Conservation (phyloP, 2,888 invertebrate genomes). For the Antheraea yamamai region DNA sequence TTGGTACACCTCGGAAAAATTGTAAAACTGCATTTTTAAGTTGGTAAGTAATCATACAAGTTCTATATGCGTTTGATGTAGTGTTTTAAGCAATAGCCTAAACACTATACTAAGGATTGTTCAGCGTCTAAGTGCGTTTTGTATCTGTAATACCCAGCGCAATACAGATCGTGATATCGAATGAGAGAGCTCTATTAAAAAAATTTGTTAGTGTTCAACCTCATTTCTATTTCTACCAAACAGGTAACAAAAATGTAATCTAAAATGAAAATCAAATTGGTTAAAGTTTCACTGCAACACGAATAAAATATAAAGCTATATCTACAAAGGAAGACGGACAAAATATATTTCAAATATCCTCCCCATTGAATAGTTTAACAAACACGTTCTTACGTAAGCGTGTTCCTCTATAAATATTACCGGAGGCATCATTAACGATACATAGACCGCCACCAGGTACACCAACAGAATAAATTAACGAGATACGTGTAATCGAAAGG, state of each 20-base stretch:
- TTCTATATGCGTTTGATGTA: too few relatives aligned
- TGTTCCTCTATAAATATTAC: constrained; percentile 4
- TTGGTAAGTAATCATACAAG: too few relatives aligned
- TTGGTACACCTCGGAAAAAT: too few relatives aligned
- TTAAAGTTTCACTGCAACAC: not conserved
- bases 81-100: too few relatives aligned
- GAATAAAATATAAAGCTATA: not conserved
- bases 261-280: not conserved
- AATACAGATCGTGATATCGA: too few relatives aligned
- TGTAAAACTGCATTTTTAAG: too few relatives aligned
- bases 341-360: not conserved
- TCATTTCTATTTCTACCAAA: not conserved
- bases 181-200: too few relatives aligned
- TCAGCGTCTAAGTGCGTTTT: too few relatives aligned
- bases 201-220: not conserved
- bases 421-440: constrained; percentile 15
- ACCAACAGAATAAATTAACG: constrained; percentile 12
- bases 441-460: constrained; percentile 3
- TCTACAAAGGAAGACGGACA: not conserved
- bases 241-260: not conserved
- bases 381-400: constrained; percentile 10
- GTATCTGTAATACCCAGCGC: too few relatives aligned
- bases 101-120: too few relatives aligned
- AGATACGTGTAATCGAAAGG: constrained; percentile 15
- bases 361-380: not conserved